phyloP scores from a whole-genome alignment of 2,888 invertebrate genomes.

The Eilema sororculum region DNA sequence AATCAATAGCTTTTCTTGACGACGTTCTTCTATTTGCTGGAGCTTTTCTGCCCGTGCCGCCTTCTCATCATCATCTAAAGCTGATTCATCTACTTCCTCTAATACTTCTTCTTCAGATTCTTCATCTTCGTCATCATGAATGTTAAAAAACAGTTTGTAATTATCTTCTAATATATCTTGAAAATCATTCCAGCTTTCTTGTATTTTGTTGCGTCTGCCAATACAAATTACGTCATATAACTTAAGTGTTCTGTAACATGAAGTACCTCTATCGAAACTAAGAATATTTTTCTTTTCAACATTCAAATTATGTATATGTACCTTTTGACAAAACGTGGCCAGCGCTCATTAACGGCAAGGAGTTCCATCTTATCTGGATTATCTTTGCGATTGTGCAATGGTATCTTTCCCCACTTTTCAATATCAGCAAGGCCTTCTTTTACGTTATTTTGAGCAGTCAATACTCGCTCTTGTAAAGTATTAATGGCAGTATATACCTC shows the following conservation, averaged over 20 bases:
- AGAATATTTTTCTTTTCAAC: background rate
- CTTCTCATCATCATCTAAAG: conserved; percentile 78
- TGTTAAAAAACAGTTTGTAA: conserved; percentile 90
- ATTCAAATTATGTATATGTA: conserved; percentile 73
- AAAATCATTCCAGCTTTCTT: conserved; percentile 86
- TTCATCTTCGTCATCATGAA: conserved; percentile 81
- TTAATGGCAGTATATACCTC: conserved; percentile 90
- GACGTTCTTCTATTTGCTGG: conserved; percentile 58
- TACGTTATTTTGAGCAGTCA: conserved; percentile 90
- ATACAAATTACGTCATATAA: background rate
- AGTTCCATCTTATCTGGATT: conserved; percentile 79
- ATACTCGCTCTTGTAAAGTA: conserved; percentile 90
- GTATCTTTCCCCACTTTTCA: conserved; percentile 90
- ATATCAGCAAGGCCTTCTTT: conserved; percentile 86
- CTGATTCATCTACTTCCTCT: conserved; percentile 78
- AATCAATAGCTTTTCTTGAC: conserved; percentile 64
- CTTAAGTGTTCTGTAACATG: no score
- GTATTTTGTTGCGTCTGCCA: conserved; percentile 73
- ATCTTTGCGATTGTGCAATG: conserved; percentile 91
- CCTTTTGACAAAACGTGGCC: conserved; percentile 84
- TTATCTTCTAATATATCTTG: conserved; percentile 88
- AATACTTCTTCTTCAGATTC: conserved; percentile 69
- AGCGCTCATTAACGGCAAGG: conserved; percentile 86
- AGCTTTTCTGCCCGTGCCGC: conserved; percentile 66
- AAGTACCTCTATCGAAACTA: no score